Evolutionary conservation across 2,113 vertebrate species (phyloP), one percentile per base, ranked within the genome.

Genomic region (Dicerorhinus sumatrensis): DNA sequence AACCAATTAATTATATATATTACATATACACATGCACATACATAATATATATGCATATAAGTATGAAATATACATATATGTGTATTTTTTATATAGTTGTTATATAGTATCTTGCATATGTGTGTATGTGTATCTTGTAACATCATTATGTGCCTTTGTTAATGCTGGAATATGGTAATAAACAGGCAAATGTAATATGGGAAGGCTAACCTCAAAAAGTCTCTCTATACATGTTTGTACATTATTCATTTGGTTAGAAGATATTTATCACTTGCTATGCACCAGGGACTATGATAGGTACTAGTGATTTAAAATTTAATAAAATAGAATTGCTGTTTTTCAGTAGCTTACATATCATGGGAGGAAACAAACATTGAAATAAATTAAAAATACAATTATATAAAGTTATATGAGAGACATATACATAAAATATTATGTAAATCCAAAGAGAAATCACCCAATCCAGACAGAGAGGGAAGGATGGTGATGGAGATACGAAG

Each of bases 301-400:
- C 33, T 75, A 73, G 56, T 75, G 62, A 97, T 83, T 82, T 91
- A 91, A 95, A 96, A 86, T 91, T 94, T 83, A 97, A 96, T 95
- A 86, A 91, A 93, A 84, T 2, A 33, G 11, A 87, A 48, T 89
- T 70, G 23, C 20, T 96, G 33, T 33, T 96, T 97, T 89, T 17
- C 54, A 65, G 86, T 58, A 93, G 48, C 25, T 82, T 93, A 58
- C 83, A 31, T 83, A 93, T 54, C 91, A 42, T 81, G 14, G 23
- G 27, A 86, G 63, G 23, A 93, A 94, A 91, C 31, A 94, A 81
- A 92, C 33, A 89, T 4, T 88, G 58, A 87, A 81, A 31, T 77
- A 93, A 91, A 93, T 85, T 92, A 85, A 94, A 94, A 73, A 85
- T 85, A 87, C 36, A 92, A 54, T 85, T 96, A 81, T 36, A 81